Base-by-base conservation (phyloP, 2,113 vertebrate species). In the Mionectes macconnelli region DNA sequence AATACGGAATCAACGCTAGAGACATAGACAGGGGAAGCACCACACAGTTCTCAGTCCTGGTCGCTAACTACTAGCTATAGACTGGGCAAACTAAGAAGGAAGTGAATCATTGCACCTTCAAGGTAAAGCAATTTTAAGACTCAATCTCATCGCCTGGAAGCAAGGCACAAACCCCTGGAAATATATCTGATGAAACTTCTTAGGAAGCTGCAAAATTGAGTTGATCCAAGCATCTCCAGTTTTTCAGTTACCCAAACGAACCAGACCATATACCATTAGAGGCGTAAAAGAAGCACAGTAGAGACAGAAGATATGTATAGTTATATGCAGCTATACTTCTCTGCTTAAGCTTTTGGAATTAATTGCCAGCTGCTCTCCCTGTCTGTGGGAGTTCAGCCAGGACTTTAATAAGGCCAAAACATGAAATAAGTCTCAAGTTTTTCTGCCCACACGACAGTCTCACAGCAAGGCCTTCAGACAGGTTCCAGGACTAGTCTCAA, bases 41-140 rank as follows among this genome's bases (percentile, higher is more conserved):
- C 24, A 6, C 0, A 1, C 33, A 27, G 27, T 21, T 74, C 42
- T 79, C 74, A 73, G 78, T 73, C 69, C 69, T 35, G 45, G 68
- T 63, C 3, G 1, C 62, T 78, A 87, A 40, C 27, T 75, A 64
- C 86, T 76, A 84, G 84, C 39, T 89, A 84, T 37, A 92, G 69
- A 74, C 21, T 7, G 30, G 62, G 69, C 25, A 87, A 93, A 87
- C 33, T 39, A 62, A 82, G 53, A 85, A 79, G 82, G 84, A 9
- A 24, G 49, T 76, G 53, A 91, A 91, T 56, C 69, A 78, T 45
- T 14, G 1, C 66, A 64, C 82, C 80, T 87, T 94, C 73, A 87
- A 89, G 73, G 73, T 35, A 84, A 95, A 89, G 64, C 53, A 75
- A 94, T 87, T 94, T 77, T 73, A 89, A 95, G 87, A 50, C 77